Evolutionary conservation across 1,140 invertebrate genomes (phyloP).

Genomic region (Heliconius hermathena): DNA sequence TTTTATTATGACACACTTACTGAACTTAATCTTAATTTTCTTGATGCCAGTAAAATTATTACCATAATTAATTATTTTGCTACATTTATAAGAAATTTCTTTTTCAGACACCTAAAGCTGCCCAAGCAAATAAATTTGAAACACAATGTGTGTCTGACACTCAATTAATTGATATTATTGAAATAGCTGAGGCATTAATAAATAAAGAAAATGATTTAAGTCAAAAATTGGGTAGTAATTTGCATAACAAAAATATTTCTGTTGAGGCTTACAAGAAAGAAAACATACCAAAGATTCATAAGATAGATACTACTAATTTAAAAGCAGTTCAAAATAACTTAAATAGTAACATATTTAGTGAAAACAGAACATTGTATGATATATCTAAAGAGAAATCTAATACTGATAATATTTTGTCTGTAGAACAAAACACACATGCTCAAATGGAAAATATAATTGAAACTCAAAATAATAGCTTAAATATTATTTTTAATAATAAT

Average conservation of each 20-base stretch:
- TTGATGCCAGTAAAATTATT: no score
- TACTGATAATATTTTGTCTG: not conserved
- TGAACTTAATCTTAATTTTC: no score
- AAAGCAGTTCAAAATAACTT: constrained; percentile 1
- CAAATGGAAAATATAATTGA: not conserved
- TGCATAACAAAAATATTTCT: not conserved
- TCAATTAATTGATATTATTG: constrained; percentile 60
- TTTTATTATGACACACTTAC: no score
- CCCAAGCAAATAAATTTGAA: constrained; percentile 56
- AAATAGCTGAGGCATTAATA: constrained; percentile 54
- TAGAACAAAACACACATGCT: not conserved
- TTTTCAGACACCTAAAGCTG: constrained; percentile 46
- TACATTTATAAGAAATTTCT: constrained; percentile 3
- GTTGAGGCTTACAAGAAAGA: not conserved
- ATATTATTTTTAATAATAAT: constrained; percentile 21
- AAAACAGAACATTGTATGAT: not conserved
- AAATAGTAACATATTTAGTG: constrained; percentile 1
- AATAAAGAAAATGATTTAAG: constrained; percentile 46
- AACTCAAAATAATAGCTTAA: not conserved
- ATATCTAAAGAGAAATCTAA: not conserved
- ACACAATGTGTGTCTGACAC: constrained; percentile 66
- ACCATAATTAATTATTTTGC: not conserved
- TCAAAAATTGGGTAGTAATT: constrained; percentile 53
- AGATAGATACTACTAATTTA: not conserved
- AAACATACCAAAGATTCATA: not conserved